Evolutionary conservation across 1,140 invertebrate species (phyloP).

Genomic region (Heliothis virescens): DNA sequence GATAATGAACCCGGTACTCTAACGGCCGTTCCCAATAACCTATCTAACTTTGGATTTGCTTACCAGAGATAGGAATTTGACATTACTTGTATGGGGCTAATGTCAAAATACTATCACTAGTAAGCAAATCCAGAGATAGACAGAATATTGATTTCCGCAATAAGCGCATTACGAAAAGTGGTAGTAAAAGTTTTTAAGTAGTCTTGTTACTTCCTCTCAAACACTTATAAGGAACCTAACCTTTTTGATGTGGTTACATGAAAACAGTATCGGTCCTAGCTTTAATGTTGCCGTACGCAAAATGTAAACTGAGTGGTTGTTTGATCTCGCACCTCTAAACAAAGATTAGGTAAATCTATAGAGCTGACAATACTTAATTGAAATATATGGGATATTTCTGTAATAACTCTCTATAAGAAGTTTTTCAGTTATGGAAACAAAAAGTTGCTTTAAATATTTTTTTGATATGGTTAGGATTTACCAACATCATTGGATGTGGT

Average conservation of each 20-base stretch:
- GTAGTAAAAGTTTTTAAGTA: slow-evolving; percentile 27
- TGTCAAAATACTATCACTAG: no score
- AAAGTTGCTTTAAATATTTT: no score
- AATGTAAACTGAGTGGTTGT: slow-evolving; percentile 54
- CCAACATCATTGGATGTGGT: neutral
- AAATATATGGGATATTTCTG: neutral
- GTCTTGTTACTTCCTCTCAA: slow-evolving; percentile 34
- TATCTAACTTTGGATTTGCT: no score
- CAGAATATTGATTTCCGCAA: no score
- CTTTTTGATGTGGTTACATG: slow-evolving; percentile 53
- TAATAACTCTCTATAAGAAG: no score
- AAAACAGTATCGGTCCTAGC: slow-evolving; percentile 42
- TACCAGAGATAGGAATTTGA: no score
- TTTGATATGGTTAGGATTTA: no score
- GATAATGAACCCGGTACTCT: neutral
- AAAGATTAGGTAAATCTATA: slow-evolving; percentile 27
- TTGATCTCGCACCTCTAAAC: slow-evolving; percentile 52
- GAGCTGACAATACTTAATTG: slow-evolving; percentile 1
- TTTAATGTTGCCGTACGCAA: slow-evolving; percentile 45
- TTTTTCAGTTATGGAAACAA: no score
- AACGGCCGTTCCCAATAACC: no score
- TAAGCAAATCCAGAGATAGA: no score
- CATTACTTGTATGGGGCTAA: no score
- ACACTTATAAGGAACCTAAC: slow-evolving; percentile 21
- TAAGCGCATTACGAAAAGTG: slow-evolving; percentile 12